Evolutionary conservation across 2,888 invertebrate genomes (phyloP), one percentile per base, ranked within the genome.

Genomic region (Hemicrepidius hirtus): DNA sequence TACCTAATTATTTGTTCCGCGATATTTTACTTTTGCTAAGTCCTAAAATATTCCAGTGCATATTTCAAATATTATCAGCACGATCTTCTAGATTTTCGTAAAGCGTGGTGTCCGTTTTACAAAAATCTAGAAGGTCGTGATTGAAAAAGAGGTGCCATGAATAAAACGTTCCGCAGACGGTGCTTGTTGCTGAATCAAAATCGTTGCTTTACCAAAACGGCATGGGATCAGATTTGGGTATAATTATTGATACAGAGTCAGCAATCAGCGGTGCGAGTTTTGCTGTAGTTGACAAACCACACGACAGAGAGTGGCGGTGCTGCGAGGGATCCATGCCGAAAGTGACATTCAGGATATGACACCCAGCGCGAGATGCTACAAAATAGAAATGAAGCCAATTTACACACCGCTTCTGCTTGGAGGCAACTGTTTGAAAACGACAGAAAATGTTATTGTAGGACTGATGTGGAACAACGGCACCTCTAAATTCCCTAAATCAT

Each of bases 231-330:
- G 55, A 62, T 68, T 40, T 67, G 64, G 63, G 72, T 73, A 65
- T 75, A 73, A 76, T 76, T 76, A 76, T 76, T 76, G 76, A 75
- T 71, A 74, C 68, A 46, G 68, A 75, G 76, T 77, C 76, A 77
- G 76, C 76, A 74, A 69, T 72, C 68, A 65, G 75, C 37, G 69
- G 65, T 69, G 50, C 69, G 70, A 77, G 76, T 75, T 77, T 75
- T 74, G 75, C 76, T 77, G 75, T 65, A 76, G 77, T 77, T 74
- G 77, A 76, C 76, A 77, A 77, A 77, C 77, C 77, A 63, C 77
- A 77, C 69, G 71, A 72, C 74, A 70, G 64, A 70, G 67, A 67
- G 69, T 67, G 73, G 69, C 66, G 73, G 77, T 50, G 60, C 69
- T 68, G 73, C 69, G 66, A 75, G 75, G 73, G 71, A 73, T 73